phyloP scores from a whole-genome alignment of 2,888 invertebrate genomes.

The Drosophila glabriapex region DNA sequence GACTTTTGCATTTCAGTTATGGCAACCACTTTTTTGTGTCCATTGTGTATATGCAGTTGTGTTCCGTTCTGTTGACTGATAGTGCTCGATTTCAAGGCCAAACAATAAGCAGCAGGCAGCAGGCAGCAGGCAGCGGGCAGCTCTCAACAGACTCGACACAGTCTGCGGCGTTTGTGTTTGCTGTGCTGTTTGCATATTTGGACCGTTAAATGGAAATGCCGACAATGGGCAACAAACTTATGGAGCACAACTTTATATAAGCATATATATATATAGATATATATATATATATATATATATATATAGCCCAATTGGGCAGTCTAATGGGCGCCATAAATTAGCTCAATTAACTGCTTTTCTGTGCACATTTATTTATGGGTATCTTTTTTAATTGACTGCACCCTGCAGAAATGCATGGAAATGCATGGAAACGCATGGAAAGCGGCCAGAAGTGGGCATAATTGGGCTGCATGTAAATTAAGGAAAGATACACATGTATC shows the following conservation, averaged over 20 bases:
- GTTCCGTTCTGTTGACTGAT: constrained; percentile 17
- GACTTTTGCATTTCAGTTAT: constrained; percentile 20
- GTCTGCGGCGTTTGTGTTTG: not conserved
- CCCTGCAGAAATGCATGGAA: not conserved
- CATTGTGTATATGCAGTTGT: constrained; percentile 15
- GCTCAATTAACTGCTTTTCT: constrained; percentile 47
- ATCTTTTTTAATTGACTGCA: not conserved
- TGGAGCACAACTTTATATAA: constrained; percentile 13
- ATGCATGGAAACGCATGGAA: not conserved
- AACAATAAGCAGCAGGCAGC: not conserved
- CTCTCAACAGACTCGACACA: not conserved
- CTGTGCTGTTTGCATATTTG: constrained; percentile 16
- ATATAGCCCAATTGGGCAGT: constrained; percentile 36
- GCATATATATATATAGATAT: not conserved
- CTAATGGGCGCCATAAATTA: constrained; percentile 50
- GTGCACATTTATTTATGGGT: constrained; percentile 11
- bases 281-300: not conserved
- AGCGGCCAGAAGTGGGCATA: not conserved
- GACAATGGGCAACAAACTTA: constrained; percentile 11
- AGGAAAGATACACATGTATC: not conserved
- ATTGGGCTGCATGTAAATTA: not conserved
- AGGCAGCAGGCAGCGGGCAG: not conserved
- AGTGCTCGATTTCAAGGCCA: constrained; percentile 50
- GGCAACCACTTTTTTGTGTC: constrained; percentile 5
- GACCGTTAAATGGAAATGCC: constrained; percentile 19